A percentile compares a stretch with the other conserved stretches of the same genome.
These are phyloP conservation scores for Oreonectes daqikongensis DNA, from an alignment of 2,797 vertebrate species.

Conservation along the genomic window DNA sequence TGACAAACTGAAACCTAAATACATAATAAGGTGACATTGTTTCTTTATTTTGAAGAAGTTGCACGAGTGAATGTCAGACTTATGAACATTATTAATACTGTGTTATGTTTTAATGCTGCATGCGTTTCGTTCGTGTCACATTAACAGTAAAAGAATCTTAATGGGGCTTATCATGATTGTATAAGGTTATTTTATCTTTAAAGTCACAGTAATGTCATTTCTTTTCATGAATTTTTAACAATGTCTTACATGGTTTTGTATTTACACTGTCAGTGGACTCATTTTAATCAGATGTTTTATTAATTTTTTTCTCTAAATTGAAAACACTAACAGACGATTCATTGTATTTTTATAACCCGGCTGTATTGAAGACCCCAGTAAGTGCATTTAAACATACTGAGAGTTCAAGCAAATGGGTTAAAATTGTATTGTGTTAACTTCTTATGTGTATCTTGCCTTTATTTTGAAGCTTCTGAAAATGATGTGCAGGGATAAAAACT, in stretches of 20 bases:
- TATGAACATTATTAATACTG: slow-evolving; percentile 51
- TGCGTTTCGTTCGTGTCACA: slow-evolving; percentile 35
- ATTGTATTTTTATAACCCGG: background rate
- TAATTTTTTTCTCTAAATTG: background rate
- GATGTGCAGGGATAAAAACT: background rate
- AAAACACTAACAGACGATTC: background rate
- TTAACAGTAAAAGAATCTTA: background rate
- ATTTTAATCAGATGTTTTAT: too few species aligned
- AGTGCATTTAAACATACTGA: background rate
- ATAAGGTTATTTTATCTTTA: slow-evolving; percentile 14
- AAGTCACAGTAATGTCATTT: background rate
- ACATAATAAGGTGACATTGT: background rate
- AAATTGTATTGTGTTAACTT: background rate
- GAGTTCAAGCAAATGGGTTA: background rate
- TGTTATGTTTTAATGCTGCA: slow-evolving; percentile 33
- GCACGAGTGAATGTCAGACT: slow-evolving; percentile 49
- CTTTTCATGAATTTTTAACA: background rate
- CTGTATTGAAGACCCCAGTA: background rate
- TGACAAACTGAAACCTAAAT: slow-evolving; percentile 39
- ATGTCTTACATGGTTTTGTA: background rate
- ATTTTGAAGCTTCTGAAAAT: background rate
- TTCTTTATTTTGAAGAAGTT: slow-evolving; percentile 32
- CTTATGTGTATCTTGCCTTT: background rate
- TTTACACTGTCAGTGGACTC: too few species aligned
- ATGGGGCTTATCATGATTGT: background rate